A percentile compares a stretch with the other conserved stretches of the same genome.
Evolutionary conservation across 2,113 vertebrate genomes (phyloP).

Genomic region (Spizaetus ornatus): DNA sequence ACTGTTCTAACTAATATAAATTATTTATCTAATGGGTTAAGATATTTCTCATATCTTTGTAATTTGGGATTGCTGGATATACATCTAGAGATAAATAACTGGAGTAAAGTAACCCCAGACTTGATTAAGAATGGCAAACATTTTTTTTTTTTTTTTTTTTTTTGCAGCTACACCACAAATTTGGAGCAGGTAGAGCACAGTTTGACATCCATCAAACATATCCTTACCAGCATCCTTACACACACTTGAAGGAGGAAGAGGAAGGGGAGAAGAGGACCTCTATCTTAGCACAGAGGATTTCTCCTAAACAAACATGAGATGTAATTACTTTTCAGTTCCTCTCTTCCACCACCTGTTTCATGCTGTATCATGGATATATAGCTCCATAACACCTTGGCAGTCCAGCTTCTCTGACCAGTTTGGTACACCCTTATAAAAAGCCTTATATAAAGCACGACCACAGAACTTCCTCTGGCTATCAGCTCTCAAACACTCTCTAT

Average conservation of each 20-base stretch:
- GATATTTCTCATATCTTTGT: neutral
- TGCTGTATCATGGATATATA: neutral
- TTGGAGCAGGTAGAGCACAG: neutral
- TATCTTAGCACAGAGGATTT: neutral
- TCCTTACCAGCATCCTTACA: neutral
- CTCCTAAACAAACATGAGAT: neutral
- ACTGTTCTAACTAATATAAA: neutral
- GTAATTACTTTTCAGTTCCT: neutral
- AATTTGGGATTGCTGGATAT: neutral
- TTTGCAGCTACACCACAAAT: neutral
- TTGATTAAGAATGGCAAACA: neutral
- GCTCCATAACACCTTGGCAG: neutral
- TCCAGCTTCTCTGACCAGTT: neutral
- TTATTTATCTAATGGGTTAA: neutral
- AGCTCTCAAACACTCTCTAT: neutral
- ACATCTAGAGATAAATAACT: neutral
- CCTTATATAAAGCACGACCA: neutral
- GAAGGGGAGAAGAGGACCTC: rapidly evolving
- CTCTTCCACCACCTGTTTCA: neutral
- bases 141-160: too few species aligned
- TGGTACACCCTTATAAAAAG: neutral
- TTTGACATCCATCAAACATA: neutral
- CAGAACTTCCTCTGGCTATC: rapidly evolving
- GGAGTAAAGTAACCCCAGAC: neutral
- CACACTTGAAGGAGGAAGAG: neutral